Conservation (phyloP, 2,888 invertebrate genomes). For the Mechanitis mazaeus region DNA sequence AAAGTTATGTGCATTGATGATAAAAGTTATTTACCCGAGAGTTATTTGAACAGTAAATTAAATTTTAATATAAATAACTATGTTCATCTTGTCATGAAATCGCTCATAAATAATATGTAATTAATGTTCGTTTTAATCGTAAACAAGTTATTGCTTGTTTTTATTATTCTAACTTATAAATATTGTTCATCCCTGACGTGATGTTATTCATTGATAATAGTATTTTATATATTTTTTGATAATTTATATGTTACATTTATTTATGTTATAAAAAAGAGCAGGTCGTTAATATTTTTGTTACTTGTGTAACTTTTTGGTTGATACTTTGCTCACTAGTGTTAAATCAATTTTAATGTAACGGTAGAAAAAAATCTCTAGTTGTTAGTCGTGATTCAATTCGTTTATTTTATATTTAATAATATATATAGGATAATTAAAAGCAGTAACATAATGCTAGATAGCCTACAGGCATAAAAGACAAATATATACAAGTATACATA, state of each 20-base stretch:
- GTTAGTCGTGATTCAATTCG: too few species aligned
- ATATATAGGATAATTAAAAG: too few species aligned
- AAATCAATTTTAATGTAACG: too few species aligned
- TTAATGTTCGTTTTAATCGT: conserved; percentile 27
- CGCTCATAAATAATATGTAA: conserved; percentile 29
- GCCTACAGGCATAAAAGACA: too few species aligned
- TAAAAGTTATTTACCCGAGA: conserved; percentile 10
- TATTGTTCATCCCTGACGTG: conserved; percentile 14
- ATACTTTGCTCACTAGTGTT: too few species aligned
- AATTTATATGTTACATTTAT: conserved; percentile 7
- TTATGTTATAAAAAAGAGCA: conserved; percentile 2
- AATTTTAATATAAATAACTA: conserved; percentile 27
- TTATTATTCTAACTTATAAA: conserved; percentile 26
- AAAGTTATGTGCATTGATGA: too few species aligned
- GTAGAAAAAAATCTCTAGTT: too few species aligned
- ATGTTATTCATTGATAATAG: not conserved
- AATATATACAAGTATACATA: too few species aligned
- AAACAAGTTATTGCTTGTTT: conserved; percentile 23
- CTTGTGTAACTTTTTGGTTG: not conserved
- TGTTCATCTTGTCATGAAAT: conserved; percentile 24
- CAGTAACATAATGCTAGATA: too few species aligned
- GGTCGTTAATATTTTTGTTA: conserved; percentile 1
- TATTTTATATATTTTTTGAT: not conserved
- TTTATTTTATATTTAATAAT: too few species aligned
- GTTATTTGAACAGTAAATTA: conserved; percentile 23